A percentile compares a stretch with the other conserved stretches of the same genome.
These are phyloP conservation scores for Ciconia boyciana DNA, from an alignment of 2,113 vertebrate genomes.

Conservation along the genomic window DNA sequence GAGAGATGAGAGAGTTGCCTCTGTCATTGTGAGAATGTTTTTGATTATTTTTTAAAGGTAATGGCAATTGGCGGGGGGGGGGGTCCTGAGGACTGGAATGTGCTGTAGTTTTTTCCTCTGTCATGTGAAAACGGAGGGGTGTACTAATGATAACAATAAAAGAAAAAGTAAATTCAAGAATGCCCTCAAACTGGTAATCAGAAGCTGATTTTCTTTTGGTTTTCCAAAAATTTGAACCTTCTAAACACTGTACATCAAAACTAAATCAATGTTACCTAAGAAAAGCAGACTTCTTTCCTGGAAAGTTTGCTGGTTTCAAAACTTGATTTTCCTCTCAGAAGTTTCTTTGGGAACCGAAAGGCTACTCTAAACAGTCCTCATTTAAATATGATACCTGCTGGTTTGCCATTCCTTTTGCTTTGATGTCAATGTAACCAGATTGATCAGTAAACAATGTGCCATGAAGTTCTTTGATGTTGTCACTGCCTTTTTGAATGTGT, in stretches of 20 bases:
- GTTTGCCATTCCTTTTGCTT: neutral
- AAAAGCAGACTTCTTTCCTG: neutral
- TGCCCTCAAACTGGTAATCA: neutral
- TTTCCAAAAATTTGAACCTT: neutral
- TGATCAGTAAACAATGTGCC: neutral
- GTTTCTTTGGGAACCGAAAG: neutral
- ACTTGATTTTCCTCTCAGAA: neutral
- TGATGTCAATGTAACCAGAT: accelerated
- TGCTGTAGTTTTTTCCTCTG: neutral
- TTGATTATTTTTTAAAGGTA: neutral
- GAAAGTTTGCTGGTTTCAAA: neutral
- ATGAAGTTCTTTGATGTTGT: neutral
- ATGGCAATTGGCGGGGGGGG: accelerated
- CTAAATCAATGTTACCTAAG: neutral
- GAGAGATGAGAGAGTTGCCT: neutral
- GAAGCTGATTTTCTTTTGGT: neutral
- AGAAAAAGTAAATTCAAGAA: neutral
- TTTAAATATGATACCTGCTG: neutral
- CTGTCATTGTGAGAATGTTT: neutral
- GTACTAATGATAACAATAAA: neutral
- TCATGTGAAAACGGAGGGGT: neutral
- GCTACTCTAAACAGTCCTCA: neutral
- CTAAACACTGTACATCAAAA: neutral
- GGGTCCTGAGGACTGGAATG: neutral
- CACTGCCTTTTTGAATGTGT: neutral